These are phyloP conservation scores for Semaprochilodus insignis DNA, from an alignment of 2,797 vertebrate genomes.

Conservation along the genomic window DNA sequence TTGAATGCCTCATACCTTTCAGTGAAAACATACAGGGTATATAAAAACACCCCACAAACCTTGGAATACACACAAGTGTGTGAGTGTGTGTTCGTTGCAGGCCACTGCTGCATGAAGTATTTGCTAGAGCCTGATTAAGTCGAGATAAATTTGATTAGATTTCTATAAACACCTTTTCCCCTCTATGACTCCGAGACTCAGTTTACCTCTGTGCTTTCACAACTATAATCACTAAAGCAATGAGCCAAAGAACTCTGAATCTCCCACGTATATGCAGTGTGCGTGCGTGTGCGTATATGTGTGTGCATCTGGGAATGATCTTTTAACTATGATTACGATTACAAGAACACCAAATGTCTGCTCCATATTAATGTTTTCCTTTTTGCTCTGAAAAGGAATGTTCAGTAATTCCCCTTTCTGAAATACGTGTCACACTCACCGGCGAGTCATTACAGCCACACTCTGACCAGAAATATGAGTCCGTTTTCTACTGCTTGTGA, in stretches of 20 bases:
- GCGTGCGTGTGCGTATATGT: background rate
- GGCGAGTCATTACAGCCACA: constrained; percentile 44
- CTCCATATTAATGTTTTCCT: constrained; percentile 16
- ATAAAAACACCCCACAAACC: background rate
- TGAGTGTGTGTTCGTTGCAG: constrained; percentile 46
- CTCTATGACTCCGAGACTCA: constrained; percentile 41
- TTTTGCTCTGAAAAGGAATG: constrained; percentile 32
- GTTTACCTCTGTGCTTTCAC: constrained; percentile 43
- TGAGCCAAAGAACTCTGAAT: constrained; percentile 50
- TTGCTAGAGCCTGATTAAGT: constrained; percentile 57
- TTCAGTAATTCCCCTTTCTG: constrained; percentile 37
- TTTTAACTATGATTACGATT: constrained; percentile 28
- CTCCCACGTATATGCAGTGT: constrained; percentile 9
- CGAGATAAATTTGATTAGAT: constrained; percentile 63
- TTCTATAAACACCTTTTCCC: constrained; percentile 56
- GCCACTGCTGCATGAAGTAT: constrained; percentile 51
- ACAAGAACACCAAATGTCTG: constrained; percentile 25
- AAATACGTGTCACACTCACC: constrained; percentile 33
- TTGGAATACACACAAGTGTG: background rate
- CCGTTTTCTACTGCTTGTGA: constrained; percentile 51
- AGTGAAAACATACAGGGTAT: background rate
- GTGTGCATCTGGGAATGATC: constrained; percentile 11
- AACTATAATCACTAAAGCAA: constrained; percentile 54
- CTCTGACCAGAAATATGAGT: constrained; percentile 51
- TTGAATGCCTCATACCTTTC: background rate